A percentile compares a stretch with the other conserved stretches of the same genome.
phyloP scores from a whole-genome alignment of 2,113 vertebrate species.

The Muntiacus muntjak region DNA sequence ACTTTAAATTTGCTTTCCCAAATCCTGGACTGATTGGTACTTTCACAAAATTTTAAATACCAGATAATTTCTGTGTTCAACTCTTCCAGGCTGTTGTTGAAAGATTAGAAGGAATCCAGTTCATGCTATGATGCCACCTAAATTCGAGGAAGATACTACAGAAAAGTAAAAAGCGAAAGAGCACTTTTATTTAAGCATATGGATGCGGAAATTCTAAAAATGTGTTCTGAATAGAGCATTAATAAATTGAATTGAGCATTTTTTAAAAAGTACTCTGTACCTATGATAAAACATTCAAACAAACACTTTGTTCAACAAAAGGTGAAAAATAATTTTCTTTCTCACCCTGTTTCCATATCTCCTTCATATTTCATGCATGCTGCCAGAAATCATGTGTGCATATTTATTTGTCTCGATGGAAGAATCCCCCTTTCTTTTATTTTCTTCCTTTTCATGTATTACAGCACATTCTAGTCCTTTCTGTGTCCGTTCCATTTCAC shows the following conservation, averaged over 20 bases:
- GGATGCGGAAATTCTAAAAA: background rate
- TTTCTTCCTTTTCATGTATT: background rate
- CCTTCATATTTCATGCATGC: background rate
- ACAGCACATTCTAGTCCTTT: background rate
- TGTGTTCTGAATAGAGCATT: background rate
- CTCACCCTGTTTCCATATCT: background rate
- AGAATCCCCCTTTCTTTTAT: background rate
- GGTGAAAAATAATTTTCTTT: background rate
- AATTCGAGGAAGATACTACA: background rate
- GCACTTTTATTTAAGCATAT: background rate
- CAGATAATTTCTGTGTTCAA: background rate
- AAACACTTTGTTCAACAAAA: background rate
- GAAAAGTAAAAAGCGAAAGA: background rate
- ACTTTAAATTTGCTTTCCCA: background rate
- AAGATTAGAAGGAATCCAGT: background rate
- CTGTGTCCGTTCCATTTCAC: background rate
- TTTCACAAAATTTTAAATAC: background rate
- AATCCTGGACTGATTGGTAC: background rate
- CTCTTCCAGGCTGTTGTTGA: background rate
- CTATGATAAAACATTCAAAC: background rate
- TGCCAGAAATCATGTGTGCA: background rate
- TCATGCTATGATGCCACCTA: background rate
- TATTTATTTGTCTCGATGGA: background rate
- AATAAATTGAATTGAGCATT: background rate
- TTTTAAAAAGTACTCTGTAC: background rate